These are phyloP conservation scores for Spea multiplicata DNA, from an alignment of 2,113 vertebrate genomes.

Conservation along the genomic window DNA sequence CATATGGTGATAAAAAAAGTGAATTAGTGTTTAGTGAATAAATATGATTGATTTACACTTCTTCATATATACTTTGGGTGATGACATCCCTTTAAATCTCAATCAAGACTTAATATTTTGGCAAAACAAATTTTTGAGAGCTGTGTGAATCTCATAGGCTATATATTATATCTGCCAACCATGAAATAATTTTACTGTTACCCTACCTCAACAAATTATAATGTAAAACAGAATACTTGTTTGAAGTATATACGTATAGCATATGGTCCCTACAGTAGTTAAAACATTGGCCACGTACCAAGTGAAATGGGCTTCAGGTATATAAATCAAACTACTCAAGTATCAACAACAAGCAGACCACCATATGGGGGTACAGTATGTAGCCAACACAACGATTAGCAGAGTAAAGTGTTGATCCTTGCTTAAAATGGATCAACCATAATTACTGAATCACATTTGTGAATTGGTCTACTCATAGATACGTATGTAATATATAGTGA, in stretches of 20 bases:
- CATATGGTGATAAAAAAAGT: not conserved
- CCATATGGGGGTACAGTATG: slow-evolving; percentile 15
- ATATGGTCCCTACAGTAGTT: slow-evolving; percentile 34
- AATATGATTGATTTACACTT: not conserved
- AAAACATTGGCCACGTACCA: slow-evolving; percentile 36
- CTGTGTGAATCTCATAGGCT: slow-evolving; percentile 33
- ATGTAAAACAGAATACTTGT: slow-evolving; percentile 34
- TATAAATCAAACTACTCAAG: slow-evolving; percentile 45
- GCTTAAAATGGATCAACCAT: slow-evolving; percentile 3
- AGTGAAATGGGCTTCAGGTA: slow-evolving; percentile 29
- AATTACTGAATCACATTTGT: not conserved
- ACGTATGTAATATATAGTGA: no score
- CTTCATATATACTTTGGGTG: not conserved
- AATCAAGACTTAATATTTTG: slow-evolving; percentile 14
- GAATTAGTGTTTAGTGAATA: not conserved
- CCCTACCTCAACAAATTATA: slow-evolving; percentile 44
- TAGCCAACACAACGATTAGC: slow-evolving; percentile 12
- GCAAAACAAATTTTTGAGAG: slow-evolving; percentile 33
- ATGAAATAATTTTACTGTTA: slow-evolving; percentile 48
- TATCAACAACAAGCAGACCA: slow-evolving; percentile 39
- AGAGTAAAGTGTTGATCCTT: not conserved
- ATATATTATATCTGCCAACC: slow-evolving; percentile 42
- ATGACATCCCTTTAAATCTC: not conserved
- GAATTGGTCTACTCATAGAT: no score
- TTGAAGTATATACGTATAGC: slow-evolving; percentile 15